Evolutionary conservation across 92 coral and sea anemone species (phyloP), one percentile per base, ranked within the genome.

Genomic region (Umimayanthus chanpuru): DNA sequence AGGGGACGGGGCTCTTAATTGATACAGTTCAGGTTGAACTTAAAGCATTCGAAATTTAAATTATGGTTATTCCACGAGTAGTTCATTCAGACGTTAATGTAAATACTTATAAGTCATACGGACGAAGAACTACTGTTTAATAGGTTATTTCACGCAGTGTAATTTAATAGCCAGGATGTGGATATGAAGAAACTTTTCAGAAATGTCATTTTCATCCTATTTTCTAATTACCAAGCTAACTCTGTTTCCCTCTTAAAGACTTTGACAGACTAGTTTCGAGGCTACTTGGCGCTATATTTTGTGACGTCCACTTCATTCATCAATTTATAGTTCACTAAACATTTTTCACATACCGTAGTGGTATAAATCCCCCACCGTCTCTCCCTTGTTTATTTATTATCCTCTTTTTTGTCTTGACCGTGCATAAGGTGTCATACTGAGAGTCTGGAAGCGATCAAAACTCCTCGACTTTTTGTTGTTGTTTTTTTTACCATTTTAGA

Each of bases 11-110:
- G 4, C 70, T 55, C 26, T 18, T 58, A 29, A 32, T 80, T 30
- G 44, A 23, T 61, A 18, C 68, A 61, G 77, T 73, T 30, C 25
- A 36, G 38, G 43, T 73, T 73, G 28, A 36, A 73, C 23, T 30
- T 38, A n/a, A 75, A 20, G 47, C 79, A 36, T 75, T 75, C n/a
- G 36, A 66, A 15, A 83, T 25, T 43, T 68, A 67, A 25, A 71
- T 39, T 43, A 83, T 21, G 25, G 43, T 58, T 28, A 80, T 53
- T 55, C 68, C 67, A 10, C 38, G 32, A 71, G 26, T 21, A 43
- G 30, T 43, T 28, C 49, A 70, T 49, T 26, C 38, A 44, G 66
- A 83, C 50, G 15, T 81, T 81, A 80, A 70, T 83, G 78, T 83
- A 70, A 21, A 68, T 83, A 71, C 26, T 67, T 29, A 43, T 49